Base-by-base conservation (phyloP, 2,888 invertebrate genomes). In the Caenorhabditis angaria region DNA sequence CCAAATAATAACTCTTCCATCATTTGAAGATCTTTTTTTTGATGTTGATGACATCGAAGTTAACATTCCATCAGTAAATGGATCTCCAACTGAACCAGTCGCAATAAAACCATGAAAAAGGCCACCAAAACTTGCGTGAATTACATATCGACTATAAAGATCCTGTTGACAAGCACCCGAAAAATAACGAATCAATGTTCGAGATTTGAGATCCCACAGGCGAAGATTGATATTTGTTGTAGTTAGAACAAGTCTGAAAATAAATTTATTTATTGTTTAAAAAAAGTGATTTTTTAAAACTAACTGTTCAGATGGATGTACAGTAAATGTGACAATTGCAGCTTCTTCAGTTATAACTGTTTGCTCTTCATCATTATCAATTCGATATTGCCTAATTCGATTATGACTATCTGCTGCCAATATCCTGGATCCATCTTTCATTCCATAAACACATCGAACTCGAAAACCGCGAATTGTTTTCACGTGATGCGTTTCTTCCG, bases 81-180 rank as follows among this genome's bases (percentile, higher is more conserved):
- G 53, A 57, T 27, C 61, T 48, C 78, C 70, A 51, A 69, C 61
- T 3, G 69, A 56, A 55, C 78, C 78, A 10, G 72, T 65, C 2
- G 70, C 75, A 51, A 75, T 63, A 24, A 64, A 76, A 24, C 66
- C 70, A 5, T 70, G 57, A 55, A 66, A 53, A 47, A 61, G 58
- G 0, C 78, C 78, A 54, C 78, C 78, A 50, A 78, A 78, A 12
- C 61, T 41, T 1, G 67, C 51, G 29, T 70, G 67, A 51, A 75
- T 70, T 2, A 54, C 53, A 14, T 54, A 69, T 20, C 48, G 50
- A 22, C 22, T 27, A 41, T 57, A 54, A 6, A 53, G 48, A 20
- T 72, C 72, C n/a, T 54, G 29, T 20, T 66, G 61, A 53, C 66
- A 72, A 2, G 70, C 72, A 20, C 75, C 70, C 8, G 67, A 61